Conservation (phyloP, 2,113 vertebrate genomes). For the Danionella cerebrum region DNA sequence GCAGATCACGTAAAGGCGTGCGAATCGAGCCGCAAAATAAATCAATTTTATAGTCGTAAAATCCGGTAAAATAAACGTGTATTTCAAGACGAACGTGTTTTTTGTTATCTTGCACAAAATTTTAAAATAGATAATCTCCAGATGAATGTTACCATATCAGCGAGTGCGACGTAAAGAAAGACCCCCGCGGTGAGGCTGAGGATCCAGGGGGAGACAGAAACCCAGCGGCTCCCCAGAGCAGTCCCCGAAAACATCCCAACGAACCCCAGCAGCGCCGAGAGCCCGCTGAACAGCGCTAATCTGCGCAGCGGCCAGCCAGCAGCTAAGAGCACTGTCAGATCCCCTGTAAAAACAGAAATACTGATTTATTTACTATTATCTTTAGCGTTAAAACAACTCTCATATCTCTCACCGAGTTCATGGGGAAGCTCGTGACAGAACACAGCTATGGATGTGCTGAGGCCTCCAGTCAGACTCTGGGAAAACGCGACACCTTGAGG, state of each 20-base stretch:
- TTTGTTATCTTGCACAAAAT: too few relatives aligned
- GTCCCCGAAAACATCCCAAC: slow-evolving; percentile 57
- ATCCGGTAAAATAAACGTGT: too few relatives aligned
- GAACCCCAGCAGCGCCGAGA: slow-evolving; percentile 66
- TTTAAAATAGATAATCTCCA: too few relatives aligned
- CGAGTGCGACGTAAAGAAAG: slow-evolving; percentile 76
- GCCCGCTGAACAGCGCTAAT: slow-evolving; percentile 56
- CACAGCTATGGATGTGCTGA: slow-evolving; percentile 74
- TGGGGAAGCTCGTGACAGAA: slow-evolving; percentile 78
- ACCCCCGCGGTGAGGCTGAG: slow-evolving; percentile 71
- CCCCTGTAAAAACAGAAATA: slow-evolving; percentile 52
- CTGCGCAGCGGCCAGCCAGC: slow-evolving; percentile 56
- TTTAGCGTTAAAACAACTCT: too few relatives aligned
- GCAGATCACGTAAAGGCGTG: too few relatives aligned
- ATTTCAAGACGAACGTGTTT: too few relatives aligned
- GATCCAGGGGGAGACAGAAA: slow-evolving; percentile 67
- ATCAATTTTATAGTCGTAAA: too few relatives aligned
- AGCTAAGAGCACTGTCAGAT: slow-evolving; percentile 68
- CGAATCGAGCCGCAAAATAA: too few relatives aligned
- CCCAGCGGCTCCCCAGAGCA: slow-evolving; percentile 54
- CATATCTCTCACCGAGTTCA: too few relatives aligned
- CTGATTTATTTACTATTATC: background rate
- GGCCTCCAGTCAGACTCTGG: slow-evolving; percentile 62
- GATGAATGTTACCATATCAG: slow-evolving; percentile 69
- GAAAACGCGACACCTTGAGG: slow-evolving; percentile 71